These are phyloP conservation scores for Silurus aristotelis DNA, from an alignment of 2,797 vertebrate species.

Conservation along the genomic window DNA sequence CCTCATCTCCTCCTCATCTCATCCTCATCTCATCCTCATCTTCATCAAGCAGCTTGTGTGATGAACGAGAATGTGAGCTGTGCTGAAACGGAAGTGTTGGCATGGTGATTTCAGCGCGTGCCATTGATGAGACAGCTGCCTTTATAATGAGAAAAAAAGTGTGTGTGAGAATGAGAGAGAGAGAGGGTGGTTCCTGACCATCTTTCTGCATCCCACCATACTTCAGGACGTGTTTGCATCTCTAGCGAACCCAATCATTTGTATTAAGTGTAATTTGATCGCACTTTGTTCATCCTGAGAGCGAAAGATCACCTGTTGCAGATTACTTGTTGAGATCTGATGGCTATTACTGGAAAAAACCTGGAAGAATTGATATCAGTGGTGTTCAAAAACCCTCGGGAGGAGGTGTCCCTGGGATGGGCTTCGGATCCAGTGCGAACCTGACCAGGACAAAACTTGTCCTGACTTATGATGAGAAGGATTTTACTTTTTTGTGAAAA, in stretches of 20 bases:
- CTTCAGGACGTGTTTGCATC: background rate
- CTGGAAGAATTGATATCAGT: background rate
- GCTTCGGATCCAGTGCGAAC: too few relatives aligned
- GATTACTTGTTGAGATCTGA: background rate
- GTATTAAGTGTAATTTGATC: background rate
- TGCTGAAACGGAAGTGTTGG: slow-evolving; percentile 31
- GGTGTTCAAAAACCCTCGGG: background rate
- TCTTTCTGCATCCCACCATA: background rate
- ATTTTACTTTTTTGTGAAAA: background rate
- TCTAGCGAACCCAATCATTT: background rate
- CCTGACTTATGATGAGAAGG: background rate
- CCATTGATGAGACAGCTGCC: slow-evolving; percentile 14
- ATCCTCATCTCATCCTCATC: too few relatives aligned
- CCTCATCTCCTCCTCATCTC: too few relatives aligned
- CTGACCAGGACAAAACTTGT: too few relatives aligned
- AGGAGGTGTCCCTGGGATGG: too few relatives aligned
- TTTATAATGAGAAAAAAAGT: background rate
- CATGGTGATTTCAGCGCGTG: slow-evolving; percentile 21
- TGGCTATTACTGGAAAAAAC: too few relatives aligned
- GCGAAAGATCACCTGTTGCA: background rate
- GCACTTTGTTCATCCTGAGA: background rate
- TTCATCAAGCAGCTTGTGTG: background rate
- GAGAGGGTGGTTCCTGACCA: background rate
- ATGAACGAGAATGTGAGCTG: background rate
- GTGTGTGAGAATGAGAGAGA: background rate